Percentiles rank a stretch among this genome's conserved stretches.
Evolutionary conservation across 2,113 vertebrate genomes (phyloP).

Genomic region (Odocoileus virginianus): DNA sequence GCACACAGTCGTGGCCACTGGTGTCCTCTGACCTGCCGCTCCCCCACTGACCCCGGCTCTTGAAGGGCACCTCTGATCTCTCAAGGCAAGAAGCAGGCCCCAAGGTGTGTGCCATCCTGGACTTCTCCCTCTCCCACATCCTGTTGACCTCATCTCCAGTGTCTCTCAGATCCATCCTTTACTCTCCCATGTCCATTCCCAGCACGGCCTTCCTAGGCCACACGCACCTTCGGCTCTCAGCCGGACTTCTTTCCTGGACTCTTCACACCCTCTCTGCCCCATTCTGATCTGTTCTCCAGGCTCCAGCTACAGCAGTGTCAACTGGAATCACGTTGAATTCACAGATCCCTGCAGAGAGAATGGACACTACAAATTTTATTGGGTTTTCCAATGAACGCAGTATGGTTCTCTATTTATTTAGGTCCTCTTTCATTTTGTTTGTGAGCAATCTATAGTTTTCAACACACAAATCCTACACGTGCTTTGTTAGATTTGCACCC

Average conservation of each 20-base stretch:
- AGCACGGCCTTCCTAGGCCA: neutral
- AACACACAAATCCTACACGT: neutral
- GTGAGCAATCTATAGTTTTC: neutral
- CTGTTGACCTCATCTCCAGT: too few species aligned
- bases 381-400: neutral
- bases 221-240: neutral
- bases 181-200: too few species aligned
- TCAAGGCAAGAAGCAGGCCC: neutral
- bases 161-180: neutral
- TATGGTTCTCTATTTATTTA: neutral
- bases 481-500: neutral
- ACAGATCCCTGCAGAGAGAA: neutral
- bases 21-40: neutral
- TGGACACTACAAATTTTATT: neutral
- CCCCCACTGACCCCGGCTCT: neutral
- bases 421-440: neutral
- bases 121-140: neutral
- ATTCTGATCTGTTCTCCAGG: neutral
- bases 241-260: neutral
- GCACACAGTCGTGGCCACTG: neutral
- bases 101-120: neutral
- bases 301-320: neutral
- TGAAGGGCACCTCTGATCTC: neutral
- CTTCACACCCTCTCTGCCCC: neutral
- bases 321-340: neutral